Evolutionary conservation across 2,797 vertebrate species (phyloP).

Genomic region (Mormyrops attenuatus): DNA sequence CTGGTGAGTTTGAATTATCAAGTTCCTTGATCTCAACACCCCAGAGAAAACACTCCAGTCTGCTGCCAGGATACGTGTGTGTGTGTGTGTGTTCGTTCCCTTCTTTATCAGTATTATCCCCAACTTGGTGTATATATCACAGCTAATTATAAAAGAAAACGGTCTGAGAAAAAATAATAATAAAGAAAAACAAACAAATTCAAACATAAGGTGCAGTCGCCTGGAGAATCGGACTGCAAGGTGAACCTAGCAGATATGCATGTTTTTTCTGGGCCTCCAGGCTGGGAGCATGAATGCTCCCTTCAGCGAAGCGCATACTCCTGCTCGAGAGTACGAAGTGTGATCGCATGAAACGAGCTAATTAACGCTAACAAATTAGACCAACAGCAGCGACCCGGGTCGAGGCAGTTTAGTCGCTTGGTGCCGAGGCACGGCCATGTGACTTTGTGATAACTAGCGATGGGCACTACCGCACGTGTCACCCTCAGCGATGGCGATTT

Average conservation of each 20-base stretch:
- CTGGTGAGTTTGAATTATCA: conserved; percentile 11
- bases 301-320: conserved; percentile 50
- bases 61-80: neutral
- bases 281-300: neutral
- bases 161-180: neutral
- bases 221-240: neutral
- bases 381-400: conserved; percentile 83
- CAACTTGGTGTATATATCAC: neutral
- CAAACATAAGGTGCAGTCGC: neutral
- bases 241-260: neutral
- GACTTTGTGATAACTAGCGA: conserved; percentile 44
- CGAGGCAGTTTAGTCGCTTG: conserved; percentile 79
- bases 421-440: conserved; percentile 62
- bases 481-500: conserved; percentile 68
- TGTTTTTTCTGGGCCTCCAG: neutral
- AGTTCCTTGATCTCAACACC: conserved; percentile 6
- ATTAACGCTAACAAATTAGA: conserved; percentile 97
- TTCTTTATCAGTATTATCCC: neutral
- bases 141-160: conserved; percentile 16
- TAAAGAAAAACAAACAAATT: neutral
- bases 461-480: conserved; percentile 62
- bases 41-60: neutral
- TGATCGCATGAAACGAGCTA: conserved; percentile 78
- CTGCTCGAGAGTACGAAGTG: conserved; percentile 76
- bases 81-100: neutral